phyloP scores from a whole-genome alignment of 2,113 vertebrate genomes.

The Aix galericulata region DNA sequence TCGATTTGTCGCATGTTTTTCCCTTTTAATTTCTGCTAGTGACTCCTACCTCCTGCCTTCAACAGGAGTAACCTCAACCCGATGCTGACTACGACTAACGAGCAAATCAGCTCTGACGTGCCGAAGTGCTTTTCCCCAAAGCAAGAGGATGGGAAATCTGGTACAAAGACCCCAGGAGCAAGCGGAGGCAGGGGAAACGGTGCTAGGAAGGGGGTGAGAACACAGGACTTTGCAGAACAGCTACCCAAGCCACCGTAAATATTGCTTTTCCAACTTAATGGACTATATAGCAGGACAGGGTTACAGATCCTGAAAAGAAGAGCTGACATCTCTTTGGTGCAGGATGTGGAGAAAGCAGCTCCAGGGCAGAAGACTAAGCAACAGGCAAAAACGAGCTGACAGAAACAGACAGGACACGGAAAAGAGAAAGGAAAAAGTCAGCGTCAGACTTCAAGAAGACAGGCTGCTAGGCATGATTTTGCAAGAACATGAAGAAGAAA shows the following conservation, averaged over 20 bases:
- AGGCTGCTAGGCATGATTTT: not conserved
- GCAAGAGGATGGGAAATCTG: not conserved
- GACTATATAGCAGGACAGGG: not conserved
- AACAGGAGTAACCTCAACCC: not conserved
- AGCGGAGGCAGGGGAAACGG: not conserved
- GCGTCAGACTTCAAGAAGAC: not conserved
- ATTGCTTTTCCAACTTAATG: not conserved
- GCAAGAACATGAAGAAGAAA: not conserved
- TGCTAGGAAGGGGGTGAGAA: not conserved
- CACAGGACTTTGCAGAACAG: not conserved
- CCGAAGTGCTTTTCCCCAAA: too few species aligned
- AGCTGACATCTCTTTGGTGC: not conserved
- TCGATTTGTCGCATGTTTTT: not conserved
- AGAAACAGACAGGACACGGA: not conserved
- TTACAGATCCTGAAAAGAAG: not conserved
- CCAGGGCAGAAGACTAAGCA: not conserved
- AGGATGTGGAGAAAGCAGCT: not conserved
- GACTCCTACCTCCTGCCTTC: not conserved
- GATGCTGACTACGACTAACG: not conserved
- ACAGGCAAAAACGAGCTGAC: not conserved
- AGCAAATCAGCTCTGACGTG: not conserved
- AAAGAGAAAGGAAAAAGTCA: not conserved
- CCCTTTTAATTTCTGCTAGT: slow-evolving; percentile 8
- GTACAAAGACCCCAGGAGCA: not conserved
- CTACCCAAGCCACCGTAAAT: not conserved